Conservation (phyloP, 2,113 vertebrate species). For the Alexandromys fortis region DNA sequence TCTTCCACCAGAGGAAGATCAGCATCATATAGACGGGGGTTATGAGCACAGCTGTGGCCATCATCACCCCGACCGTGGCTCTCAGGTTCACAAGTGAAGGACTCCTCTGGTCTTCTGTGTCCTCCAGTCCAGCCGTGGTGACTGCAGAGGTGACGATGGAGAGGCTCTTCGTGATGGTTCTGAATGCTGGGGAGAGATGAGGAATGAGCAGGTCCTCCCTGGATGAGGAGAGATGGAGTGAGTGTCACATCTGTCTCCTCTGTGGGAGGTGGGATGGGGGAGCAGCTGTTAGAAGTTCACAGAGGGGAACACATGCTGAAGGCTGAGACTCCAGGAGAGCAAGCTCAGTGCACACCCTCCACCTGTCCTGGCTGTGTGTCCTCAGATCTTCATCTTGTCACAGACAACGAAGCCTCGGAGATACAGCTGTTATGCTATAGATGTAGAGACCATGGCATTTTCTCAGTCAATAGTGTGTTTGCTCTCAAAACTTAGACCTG, state of each 20-base stretch:
- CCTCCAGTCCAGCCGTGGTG: neutral
- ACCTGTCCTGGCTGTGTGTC: neutral
- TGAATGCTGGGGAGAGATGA: conserved; percentile 10
- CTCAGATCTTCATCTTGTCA: neutral
- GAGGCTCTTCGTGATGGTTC: neutral
- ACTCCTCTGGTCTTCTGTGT: rapidly evolving
- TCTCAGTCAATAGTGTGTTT: no score
- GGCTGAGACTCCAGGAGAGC: neutral
- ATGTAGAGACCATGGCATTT: no score
- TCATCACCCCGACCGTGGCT: neutral
- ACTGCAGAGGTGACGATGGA: neutral
- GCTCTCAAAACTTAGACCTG: no score
- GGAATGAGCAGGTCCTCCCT: neutral
- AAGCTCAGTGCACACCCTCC: neutral
- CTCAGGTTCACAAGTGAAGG: neutral
- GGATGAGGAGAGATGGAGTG: neutral
- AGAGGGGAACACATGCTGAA: neutral
- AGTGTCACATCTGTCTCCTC: neutral
- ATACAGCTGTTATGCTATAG: no score
- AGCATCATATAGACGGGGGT: neutral
- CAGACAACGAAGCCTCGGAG: neutral
- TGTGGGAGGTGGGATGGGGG: neutral
- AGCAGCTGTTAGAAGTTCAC: neutral
- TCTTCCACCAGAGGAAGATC: neutral
- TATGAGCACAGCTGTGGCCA: neutral